Conservation (phyloP, 2,888 invertebrate species). For the Pyrrhia umbra region DNA sequence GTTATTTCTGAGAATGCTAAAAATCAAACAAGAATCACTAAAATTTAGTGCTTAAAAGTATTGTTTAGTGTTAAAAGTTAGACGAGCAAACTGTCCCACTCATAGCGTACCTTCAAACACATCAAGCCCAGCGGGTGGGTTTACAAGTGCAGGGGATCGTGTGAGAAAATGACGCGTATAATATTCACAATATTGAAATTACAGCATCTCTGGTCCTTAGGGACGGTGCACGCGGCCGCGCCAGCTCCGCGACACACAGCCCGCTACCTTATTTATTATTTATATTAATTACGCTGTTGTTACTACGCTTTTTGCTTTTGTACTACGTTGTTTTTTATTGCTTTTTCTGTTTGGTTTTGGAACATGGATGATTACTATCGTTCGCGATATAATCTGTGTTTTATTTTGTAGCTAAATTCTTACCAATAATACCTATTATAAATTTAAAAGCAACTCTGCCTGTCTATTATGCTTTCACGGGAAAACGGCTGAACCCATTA, state of each 20-base stretch:
- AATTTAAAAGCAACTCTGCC: too few species aligned
- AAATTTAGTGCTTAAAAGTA: too few species aligned
- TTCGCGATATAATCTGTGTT: neutral
- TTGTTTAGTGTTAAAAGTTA: slow-evolving; percentile 11
- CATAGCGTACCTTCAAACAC: slow-evolving; percentile 33
- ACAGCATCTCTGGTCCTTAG: slow-evolving; percentile 71
- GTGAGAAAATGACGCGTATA: slow-evolving; percentile 85
- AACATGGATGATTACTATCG: slow-evolving; percentile 31
- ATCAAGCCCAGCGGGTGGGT: slow-evolving; percentile 66
- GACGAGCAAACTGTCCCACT: slow-evolving; percentile 34
- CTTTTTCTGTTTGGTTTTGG: slow-evolving; percentile 42
- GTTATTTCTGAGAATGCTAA: too few species aligned
- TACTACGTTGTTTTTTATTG: slow-evolving; percentile 60
- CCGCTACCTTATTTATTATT: slow-evolving; percentile 84
- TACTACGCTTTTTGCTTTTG: slow-evolving; percentile 74
- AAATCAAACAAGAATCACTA: too few species aligned
- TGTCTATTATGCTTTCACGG: too few species aligned
- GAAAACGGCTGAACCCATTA: too few species aligned
- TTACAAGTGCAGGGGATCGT: slow-evolving; percentile 71
- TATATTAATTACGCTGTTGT: slow-evolving; percentile 79
- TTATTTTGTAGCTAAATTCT: slow-evolving; percentile 24
- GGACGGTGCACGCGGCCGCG: slow-evolving; percentile 71
- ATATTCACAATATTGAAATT: slow-evolving; percentile 84
- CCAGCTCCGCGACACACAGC: slow-evolving; percentile 68
- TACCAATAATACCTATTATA: too few species aligned